These are phyloP conservation scores for Trissolcus brochymenae DNA, from an alignment of 2,888 invertebrate genomes.

Conservation along the genomic window DNA sequence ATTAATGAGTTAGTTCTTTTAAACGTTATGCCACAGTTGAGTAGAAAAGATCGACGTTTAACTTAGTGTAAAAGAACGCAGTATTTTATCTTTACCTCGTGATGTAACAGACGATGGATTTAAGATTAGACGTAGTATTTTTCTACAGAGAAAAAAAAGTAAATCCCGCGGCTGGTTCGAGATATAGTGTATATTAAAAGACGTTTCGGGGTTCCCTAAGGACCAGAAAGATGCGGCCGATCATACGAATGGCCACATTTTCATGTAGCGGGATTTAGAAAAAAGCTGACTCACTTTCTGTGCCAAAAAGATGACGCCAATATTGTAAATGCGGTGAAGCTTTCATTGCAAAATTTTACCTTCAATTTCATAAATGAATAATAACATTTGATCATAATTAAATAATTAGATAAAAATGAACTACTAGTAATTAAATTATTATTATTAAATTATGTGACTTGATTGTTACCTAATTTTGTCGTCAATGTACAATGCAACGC, in stretches of 20 bases:
- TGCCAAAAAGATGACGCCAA: constrained; percentile 58
- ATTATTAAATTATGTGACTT: no score
- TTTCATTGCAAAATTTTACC: no score
- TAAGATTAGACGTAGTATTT: constrained; percentile 55
- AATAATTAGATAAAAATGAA: no score
- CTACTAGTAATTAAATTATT: no score
- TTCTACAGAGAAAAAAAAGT: constrained; percentile 54
- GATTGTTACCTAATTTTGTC: not conserved
- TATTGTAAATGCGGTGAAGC: constrained; percentile 31
- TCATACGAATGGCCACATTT: constrained; percentile 76
- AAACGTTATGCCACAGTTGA: not conserved
- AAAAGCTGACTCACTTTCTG: constrained; percentile 64
- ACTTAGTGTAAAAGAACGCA: not conserved
- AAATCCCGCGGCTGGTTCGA: constrained; percentile 69
- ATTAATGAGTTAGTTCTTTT: no score
- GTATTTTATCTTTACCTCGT: constrained; percentile 41
- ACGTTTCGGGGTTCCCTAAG: constrained; percentile 70
- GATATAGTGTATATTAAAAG: constrained; percentile 77
- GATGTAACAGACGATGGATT: constrained; percentile 50
- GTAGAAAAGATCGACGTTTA: no score
- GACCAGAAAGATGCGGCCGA: constrained; percentile 67
- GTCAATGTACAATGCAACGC: no score
- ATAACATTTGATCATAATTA: no score
- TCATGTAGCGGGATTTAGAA: constrained; percentile 67
- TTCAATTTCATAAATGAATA: no score